phyloP scores from a whole-genome alignment of 2,113 vertebrate species.

The Colinus virginianus region DNA sequence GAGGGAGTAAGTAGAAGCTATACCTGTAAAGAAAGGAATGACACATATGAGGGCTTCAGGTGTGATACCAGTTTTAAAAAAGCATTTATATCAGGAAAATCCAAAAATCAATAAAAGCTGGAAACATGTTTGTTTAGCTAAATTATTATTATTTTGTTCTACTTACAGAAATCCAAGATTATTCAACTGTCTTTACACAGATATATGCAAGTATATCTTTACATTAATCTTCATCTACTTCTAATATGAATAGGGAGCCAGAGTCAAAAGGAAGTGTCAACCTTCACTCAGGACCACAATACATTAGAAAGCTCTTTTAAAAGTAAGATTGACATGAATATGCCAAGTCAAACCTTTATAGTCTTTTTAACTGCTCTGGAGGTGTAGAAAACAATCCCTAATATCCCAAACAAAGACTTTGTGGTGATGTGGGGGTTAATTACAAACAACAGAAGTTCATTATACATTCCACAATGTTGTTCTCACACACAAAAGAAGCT shows the following conservation, averaged over 20 bases:
- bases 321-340: neutral
- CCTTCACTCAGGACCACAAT: neutral
- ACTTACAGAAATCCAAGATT: neutral
- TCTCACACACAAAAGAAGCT: constrained; percentile 60
- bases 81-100: neutral
- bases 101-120: neutral
- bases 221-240: neutral
- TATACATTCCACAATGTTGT: constrained; percentile 72
- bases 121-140: neutral
- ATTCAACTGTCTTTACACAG: neutral
- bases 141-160: neutral
- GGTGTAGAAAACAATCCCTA: constrained; percentile 58
- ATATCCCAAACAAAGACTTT: constrained; percentile 54
- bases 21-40: neutral
- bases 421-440: constrained; percentile 68
- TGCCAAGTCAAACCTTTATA: neutral
- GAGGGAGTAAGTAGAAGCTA: neutral
- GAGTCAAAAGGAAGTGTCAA: neutral
- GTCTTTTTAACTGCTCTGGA: neutral
- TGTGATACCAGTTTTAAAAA: neutral
- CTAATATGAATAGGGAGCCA: neutral
- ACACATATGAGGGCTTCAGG: neutral
- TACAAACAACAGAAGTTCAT: constrained; percentile 72
- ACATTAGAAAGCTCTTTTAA: neutral
- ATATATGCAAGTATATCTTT: neutral